Conservation (phyloP, 2,888 invertebrate species). For the Cyaniris semiargus region DNA sequence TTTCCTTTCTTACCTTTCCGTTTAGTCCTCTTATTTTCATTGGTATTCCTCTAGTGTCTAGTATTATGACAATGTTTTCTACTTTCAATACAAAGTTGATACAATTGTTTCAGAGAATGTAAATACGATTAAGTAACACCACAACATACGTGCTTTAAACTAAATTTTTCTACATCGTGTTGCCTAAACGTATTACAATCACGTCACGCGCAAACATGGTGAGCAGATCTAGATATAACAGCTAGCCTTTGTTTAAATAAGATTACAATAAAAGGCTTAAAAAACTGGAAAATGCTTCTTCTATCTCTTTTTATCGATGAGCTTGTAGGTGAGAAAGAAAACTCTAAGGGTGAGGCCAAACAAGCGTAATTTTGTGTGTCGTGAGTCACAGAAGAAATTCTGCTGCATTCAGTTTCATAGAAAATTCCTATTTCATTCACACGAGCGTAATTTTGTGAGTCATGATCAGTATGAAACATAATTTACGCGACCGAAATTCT, state of each 20-base stretch:
- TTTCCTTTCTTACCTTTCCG: neutral
- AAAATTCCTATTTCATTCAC: too few relatives aligned
- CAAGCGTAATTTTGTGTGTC: too few relatives aligned
- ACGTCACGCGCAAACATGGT: constrained; percentile 37
- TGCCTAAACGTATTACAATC: constrained; percentile 37
- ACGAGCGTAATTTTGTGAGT: too few relatives aligned
- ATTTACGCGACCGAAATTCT: too few relatives aligned
- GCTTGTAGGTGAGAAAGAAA: neutral
- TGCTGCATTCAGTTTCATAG: too few relatives aligned
- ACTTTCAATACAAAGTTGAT: constrained; percentile 12
- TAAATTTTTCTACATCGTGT: constrained; percentile 38
- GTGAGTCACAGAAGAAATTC: too few relatives aligned
- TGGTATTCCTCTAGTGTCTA: neutral
- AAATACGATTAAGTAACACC: constrained; percentile 34
- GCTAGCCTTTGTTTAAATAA: constrained; percentile 25
- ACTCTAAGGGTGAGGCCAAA: too few relatives aligned
- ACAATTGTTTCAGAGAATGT: constrained; percentile 26
- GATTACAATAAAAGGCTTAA: constrained; percentile 7
- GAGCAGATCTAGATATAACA: constrained; percentile 33
- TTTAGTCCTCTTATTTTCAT: neutral
- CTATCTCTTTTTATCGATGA: neutral
- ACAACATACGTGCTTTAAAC: constrained; percentile 38
- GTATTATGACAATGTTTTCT: neutral
- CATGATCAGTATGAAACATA: too few relatives aligned
- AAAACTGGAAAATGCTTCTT: neutral